Conservation (phyloP, 1,140 invertebrate genomes). For the Adelges cooleyi region DNA sequence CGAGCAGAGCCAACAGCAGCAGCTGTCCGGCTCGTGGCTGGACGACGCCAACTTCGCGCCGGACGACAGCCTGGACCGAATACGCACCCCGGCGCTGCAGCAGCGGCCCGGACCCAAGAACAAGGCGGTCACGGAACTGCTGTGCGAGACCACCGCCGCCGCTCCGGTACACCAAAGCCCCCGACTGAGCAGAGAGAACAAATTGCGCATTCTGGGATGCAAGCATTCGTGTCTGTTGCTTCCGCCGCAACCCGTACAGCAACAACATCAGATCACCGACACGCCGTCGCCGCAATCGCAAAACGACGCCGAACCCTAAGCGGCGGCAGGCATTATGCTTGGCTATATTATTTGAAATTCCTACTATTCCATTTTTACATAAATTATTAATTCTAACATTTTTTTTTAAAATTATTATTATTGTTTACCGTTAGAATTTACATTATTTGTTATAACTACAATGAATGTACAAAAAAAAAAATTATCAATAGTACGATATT, state of each 20-base stretch:
- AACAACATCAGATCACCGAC: not conserved
- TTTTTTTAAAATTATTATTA: too few species aligned
- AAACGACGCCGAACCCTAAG: not conserved
- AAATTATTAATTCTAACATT: too few species aligned
- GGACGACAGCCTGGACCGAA: constrained; percentile 32
- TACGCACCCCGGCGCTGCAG: constrained; percentile 21
- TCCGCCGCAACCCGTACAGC: constrained; percentile 31
- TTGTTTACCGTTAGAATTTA: too few species aligned
- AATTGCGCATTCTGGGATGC: constrained; percentile 34
- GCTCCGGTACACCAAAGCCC: constrained; percentile 31
- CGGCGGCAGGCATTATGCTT: too few species aligned
- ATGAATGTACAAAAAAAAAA: too few species aligned
- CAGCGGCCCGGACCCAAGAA: constrained; percentile 29
- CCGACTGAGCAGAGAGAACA: constrained; percentile 32
- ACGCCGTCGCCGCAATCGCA: not conserved
- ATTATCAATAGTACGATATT: too few species aligned
- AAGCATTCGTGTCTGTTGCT: constrained; percentile 33
- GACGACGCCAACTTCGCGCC: constrained; percentile 34
- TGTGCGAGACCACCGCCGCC: not conserved
- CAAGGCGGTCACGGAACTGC: constrained; percentile 28
- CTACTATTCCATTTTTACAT: too few species aligned
- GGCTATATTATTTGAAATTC: too few species aligned
- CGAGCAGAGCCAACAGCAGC: constrained; percentile 33
- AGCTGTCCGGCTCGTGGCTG: constrained; percentile 33
- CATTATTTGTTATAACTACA: too few species aligned